Conservation (phyloP, 2,113 vertebrate genomes). For the Aegypius monachus region DNA sequence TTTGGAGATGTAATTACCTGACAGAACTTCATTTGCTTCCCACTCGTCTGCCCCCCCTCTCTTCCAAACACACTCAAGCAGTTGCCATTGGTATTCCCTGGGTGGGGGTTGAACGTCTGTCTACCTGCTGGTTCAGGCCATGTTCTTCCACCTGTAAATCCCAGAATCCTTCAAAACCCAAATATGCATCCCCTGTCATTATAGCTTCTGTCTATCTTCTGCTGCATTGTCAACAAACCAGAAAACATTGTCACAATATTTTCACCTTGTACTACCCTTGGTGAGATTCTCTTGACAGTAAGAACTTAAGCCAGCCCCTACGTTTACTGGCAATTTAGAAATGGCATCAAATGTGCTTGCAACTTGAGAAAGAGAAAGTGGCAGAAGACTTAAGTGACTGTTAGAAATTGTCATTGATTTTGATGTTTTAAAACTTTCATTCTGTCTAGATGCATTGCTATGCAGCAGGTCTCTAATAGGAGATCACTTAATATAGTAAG, state of each 20-base stretch:
- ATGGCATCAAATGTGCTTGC: not conserved
- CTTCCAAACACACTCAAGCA: not conserved
- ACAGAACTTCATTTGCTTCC: not conserved
- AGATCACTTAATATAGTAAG: not conserved
- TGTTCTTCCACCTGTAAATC: not conserved
- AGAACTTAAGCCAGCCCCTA: not conserved
- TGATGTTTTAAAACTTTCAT: not conserved
- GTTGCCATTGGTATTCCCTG: not conserved
- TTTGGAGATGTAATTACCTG: slow-evolving; percentile 7
- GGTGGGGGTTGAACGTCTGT: not conserved
- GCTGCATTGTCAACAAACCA: not conserved
- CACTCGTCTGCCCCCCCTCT: not conserved
- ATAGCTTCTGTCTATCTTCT: not conserved
- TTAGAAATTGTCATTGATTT: not conserved
- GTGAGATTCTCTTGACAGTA: not conserved
- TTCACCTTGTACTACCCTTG: not conserved
- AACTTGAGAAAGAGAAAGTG: not conserved
- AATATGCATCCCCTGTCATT: not conserved
- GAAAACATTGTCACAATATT: not conserved
- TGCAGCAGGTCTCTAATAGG: not conserved
- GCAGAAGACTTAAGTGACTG: not conserved
- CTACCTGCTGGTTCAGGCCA: not conserved
- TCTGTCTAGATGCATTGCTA: not conserved
- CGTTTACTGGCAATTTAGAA: not conserved
- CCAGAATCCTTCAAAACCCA: not conserved